phyloP scores from a whole-genome alignment of 1,140 invertebrate species.

The Micrasema minimum region DNA sequence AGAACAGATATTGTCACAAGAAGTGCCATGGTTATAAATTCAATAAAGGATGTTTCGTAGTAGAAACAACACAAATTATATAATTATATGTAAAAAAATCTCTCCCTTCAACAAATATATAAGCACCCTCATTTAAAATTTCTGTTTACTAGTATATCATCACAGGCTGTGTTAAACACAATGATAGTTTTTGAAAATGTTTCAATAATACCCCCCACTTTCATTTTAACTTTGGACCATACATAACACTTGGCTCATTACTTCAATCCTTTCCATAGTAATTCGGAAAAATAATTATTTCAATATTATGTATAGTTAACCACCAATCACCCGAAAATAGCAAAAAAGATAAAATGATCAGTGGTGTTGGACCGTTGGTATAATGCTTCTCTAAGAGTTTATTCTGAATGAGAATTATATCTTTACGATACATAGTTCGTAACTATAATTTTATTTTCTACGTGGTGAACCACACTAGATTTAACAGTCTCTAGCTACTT shows the following conservation, averaged over 20 bases:
- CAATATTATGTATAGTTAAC: no score
- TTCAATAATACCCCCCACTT: no score
- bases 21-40: slow-evolving; percentile 5
- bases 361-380: neutral
- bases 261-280: no score
- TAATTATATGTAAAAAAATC: neutral
- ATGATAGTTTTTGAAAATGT: slow-evolving; percentile 11
- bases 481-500: slow-evolving; percentile 45
- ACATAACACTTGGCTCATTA: no score
- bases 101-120: neutral
- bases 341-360: no score
- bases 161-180: slow-evolving; percentile 29
- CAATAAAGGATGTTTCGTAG: neutral
- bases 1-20: no score
- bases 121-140: slow-evolving; percentile 28
- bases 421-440: slow-evolving; percentile 9
- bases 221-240: no score
- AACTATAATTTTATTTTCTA: slow-evolving; percentile 2
- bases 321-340: no score
- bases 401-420: no score
- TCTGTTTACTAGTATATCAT: slow-evolving; percentile 21
- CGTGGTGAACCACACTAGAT: slow-evolving; percentile 32
- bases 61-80: neutral
- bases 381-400: no score
- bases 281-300: no score